Evolutionary conservation across 2,888 invertebrate species (phyloP), one percentile per base, ranked within the genome.

Genomic region (Xylocampa areola): DNA sequence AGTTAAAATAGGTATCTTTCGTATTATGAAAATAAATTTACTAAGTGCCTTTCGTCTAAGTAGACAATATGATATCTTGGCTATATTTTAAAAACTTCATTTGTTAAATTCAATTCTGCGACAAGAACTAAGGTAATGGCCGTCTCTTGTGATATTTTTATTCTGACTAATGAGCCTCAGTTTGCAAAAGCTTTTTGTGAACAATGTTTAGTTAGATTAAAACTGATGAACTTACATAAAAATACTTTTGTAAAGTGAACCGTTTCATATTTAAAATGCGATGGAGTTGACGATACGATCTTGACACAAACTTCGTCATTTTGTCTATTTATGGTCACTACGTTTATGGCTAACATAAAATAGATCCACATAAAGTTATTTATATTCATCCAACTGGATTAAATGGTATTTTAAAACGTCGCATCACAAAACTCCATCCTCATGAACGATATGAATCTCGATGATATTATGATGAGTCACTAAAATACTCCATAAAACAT

Each of bases 81-180:
- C 21, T 17, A n/a, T 49, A 25, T 36, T 65, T 29, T 11, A 11
- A 41, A 37, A 44, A 43, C 16, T 37, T 49, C 14, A 1, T 41
- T 0, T 32, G 17, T 27, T 41, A 7, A 19, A 60, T 45, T 67
- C 40, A 67, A 60, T 60, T 60, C 17, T 67, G 5, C 35, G 17
- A 40, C 17, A 29, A 23, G 11, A 32, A 33, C 32, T 33, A 37
- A 17, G 14, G 21, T 44, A 47, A 65, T 47, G 45, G 32, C 1
- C 5, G 10, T 2, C 19, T 16, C 37, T 60, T 65, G 47, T 49
- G 5, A 25, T 25, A 27, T 40, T 51, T 17, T 62, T 44, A 40
- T 45, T 50, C n/a, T 19, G n/a, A 50, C 5, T 45, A 45, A 45
- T 50, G 35, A 41, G 16, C 4, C 19, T 29, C 17, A 45, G 8